Conservation (phyloP, 2,888 invertebrate genomes). For the Ephialtes manifestator region DNA sequence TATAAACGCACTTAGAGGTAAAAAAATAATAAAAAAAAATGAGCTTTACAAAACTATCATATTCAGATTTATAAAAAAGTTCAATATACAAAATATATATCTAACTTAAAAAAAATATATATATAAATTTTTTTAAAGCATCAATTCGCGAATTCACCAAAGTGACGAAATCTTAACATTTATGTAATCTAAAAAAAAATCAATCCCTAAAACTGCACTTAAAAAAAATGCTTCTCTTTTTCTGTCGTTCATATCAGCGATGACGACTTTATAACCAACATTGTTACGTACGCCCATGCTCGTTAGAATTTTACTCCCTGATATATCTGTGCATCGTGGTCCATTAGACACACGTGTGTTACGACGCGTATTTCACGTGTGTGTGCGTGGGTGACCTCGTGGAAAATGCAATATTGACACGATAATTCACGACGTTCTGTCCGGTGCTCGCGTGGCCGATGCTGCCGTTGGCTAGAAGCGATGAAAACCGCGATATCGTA, state of each 20-base stretch:
- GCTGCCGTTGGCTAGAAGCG: not conserved
- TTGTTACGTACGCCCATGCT: not conserved
- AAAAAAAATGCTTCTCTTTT: not conserved
- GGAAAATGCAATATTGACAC: slow-evolving; percentile 40
- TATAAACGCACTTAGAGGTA: too few relatives aligned
- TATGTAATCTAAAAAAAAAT: too few relatives aligned
- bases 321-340: not conserved
- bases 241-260: not conserved
- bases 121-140: too few relatives aligned
- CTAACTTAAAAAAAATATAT: too few relatives aligned
- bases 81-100: too few relatives aligned
- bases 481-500: not conserved
- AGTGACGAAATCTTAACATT: too few relatives aligned
- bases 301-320: slow-evolving; percentile 5
- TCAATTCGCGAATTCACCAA: too few relatives aligned
- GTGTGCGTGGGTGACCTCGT: slow-evolving; percentile 24
- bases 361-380: not conserved
- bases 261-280: not conserved
- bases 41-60: too few relatives aligned
- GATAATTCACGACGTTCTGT: slow-evolving; percentile 28
- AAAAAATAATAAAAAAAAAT: too few relatives aligned
- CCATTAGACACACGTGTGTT: slow-evolving; percentile 13
- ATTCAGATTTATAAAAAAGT: too few relatives aligned
- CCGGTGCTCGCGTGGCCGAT: not conserved
- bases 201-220: not conserved